These are phyloP conservation scores for Poecilus cupreus DNA, from an alignment of 2,888 invertebrate species.

Conservation along the genomic window DNA sequence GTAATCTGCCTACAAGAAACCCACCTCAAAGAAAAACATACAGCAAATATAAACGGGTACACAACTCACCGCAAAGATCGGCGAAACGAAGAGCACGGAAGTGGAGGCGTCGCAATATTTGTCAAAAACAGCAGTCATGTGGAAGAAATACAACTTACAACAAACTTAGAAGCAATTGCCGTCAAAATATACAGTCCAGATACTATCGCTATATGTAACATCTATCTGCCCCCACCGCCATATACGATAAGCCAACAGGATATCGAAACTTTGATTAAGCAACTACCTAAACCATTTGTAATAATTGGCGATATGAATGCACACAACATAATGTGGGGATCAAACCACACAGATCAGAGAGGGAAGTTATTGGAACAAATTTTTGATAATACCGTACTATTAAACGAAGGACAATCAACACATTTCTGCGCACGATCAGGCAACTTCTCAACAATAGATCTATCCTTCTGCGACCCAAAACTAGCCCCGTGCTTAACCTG, in stretches of 20 bases:
- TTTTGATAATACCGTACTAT: neutral
- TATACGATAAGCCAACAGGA: neutral
- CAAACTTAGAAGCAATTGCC: constrained; percentile 14
- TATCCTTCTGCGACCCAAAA: constrained; percentile 29
- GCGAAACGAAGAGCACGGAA: neutral
- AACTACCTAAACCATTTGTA: constrained; percentile 12
- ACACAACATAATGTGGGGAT: constrained; percentile 36
- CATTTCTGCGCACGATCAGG: constrained; percentile 16
- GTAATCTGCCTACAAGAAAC: constrained; percentile 56
- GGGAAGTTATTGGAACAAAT: constrained; percentile 6
- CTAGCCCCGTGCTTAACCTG: neutral
- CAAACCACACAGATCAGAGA: neutral
- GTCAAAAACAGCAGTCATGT: neutral
- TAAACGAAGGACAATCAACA: neutral
- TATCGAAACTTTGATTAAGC: neutral
- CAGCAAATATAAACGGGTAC: constrained; percentile 23
- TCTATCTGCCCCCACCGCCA: constrained; percentile 31
- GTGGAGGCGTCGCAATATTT: constrained; percentile 31
- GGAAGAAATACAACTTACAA: neutral
- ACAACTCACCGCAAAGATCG: constrained; percentile 25
- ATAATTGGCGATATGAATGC: constrained; percentile 49
- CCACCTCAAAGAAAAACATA: constrained; percentile 33
- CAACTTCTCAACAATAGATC: constrained; percentile 28
- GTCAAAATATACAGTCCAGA: neutral
- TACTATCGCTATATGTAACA: constrained; percentile 39